Percentiles rank a stretch among this genome's conserved stretches.
These are phyloP conservation scores for Strigamia maritima DNA, from an alignment of 2,888 invertebrate species.

Conservation along the genomic window DNA sequence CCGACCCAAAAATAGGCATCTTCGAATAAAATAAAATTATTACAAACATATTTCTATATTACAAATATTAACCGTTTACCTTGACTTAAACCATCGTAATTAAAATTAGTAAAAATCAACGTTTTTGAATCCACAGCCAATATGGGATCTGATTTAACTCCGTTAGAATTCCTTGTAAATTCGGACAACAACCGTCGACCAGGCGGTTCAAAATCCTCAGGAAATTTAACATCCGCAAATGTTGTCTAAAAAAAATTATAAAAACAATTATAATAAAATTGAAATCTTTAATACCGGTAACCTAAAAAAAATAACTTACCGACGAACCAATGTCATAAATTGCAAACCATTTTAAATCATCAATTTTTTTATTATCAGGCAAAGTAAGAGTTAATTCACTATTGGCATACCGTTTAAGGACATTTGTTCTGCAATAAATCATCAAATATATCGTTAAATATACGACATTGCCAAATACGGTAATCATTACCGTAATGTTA, in stretches of 20 bases:
- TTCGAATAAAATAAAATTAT: slow-evolving; percentile 36
- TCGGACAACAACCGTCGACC: slow-evolving; percentile 63
- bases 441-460: slow-evolving; percentile 36
- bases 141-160: slow-evolving; percentile 68
- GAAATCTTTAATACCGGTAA: not conserved
- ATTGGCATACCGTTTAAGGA: slow-evolving; percentile 77
- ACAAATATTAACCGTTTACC: slow-evolving; percentile 44
- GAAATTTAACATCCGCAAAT: slow-evolving; percentile 83
- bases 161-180: slow-evolving; percentile 63
- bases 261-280: not conserved
- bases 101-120: slow-evolving; percentile 69
- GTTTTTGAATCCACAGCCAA: slow-evolving; percentile 79
- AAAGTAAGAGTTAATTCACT: slow-evolving; percentile 75
- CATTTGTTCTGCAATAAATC: slow-evolving; percentile 68
- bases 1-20: slow-evolving; percentile 79
- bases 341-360: slow-evolving; percentile 83
- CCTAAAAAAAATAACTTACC: slow-evolving; percentile 49
- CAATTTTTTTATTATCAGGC: slow-evolving; percentile 80
- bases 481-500: not conserved
- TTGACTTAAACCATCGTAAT: slow-evolving; percentile 71
- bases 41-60: not conserved
- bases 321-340: slow-evolving; percentile 81
- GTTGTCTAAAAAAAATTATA: slow-evolving; percentile 51
- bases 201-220: slow-evolving; percentile 85
- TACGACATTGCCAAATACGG: not conserved